Evolutionary conservation across 2,113 vertebrate species (phyloP).

Genomic region (Gracilinanus agilis): DNA sequence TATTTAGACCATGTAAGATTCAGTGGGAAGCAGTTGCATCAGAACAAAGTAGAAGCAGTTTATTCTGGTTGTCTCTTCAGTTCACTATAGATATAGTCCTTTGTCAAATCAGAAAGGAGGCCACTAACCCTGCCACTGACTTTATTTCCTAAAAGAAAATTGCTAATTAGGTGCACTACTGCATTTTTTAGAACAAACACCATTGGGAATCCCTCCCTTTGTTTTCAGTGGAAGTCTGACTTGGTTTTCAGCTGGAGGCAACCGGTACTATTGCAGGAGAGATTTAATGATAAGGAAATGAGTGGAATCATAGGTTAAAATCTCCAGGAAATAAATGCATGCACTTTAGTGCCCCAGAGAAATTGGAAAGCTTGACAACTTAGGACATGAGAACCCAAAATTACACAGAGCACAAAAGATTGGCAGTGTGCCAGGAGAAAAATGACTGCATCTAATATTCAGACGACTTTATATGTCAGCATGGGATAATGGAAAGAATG

Average conservation of each 20-base stretch:
- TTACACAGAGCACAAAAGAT: neutral
- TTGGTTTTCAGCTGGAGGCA: conserved; percentile 51
- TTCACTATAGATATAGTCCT: conserved; percentile 17
- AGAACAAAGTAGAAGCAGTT: conserved; percentile 9
- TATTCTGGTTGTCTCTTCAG: conserved; percentile 45
- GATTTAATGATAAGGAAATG: conserved; percentile 69
- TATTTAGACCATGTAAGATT: neutral
- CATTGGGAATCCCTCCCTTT: conserved; percentile 52
- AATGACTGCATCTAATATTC: conserved; percentile 2
- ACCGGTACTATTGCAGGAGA: conserved; percentile 38
- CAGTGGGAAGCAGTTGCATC: neutral
- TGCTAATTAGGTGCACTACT: conserved; percentile 25
- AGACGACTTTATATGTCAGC: neutral
- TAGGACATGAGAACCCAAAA: neutral
- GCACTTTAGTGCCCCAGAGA: conserved; percentile 57
- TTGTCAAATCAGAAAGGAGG: conserved; percentile 43
- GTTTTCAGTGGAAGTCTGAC: conserved; percentile 57
- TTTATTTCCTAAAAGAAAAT: conserved; percentile 62
- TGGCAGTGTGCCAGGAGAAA: neutral
- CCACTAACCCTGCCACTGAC: conserved; percentile 45
- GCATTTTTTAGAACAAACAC: conserved; percentile 67
- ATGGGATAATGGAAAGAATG: neutral
- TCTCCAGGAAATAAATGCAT: conserved; percentile 45
- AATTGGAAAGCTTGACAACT: conserved; percentile 39
- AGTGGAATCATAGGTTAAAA: conserved; percentile 63